Evolutionary conservation across 2,797 vertebrate species (phyloP), one percentile per base, ranked within the genome.

Genomic region (Aphelocoma californica): DNA sequence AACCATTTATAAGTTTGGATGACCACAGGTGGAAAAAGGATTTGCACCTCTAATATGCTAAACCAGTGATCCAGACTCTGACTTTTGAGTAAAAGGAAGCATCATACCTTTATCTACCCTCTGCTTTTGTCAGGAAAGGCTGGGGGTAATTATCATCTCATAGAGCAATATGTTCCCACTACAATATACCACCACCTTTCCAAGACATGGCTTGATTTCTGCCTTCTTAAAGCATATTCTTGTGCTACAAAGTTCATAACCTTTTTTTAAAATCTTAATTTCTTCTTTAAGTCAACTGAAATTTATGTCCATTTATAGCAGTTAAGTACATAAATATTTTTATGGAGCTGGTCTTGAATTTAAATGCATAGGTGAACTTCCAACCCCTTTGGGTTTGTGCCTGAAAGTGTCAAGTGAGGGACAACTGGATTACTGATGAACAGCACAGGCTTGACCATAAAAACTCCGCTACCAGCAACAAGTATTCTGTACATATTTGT

Each of bases 371-470:
- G 2, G 4, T 16, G 53, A 81, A 62, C 20, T 18, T 88, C 10
- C 7, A 64, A 4, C 44, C 6, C 15, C 2, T 83, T 81, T 81
- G 6, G 3, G n/a, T 71, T 80, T 83, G 10, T 51, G 18, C 24
- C 64, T 19, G 5, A 51, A 78, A 83, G 3, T 25, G 5, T 7
- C 31, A 44, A 20, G 18, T 23, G 26, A 11, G 8, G 14, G 8
- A 51, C 10, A 61, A 21, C 6, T 48, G 44, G 15, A 26, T 47
- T 73, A 20, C 13, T 62, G 31, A 62, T 36, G 38, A 70, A 29
- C 13, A 66, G 7, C 10, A 54, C 17, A 77, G 6, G 4, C 17
- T 66, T 0, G 0, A 21, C 26, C 9, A 18, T n/a, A 51, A 54
- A 53, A 20, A 0, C 0, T 12, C 8, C 4, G 23, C 5, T 34